These are phyloP conservation scores for Caenorhabditis drosophilae DNA, from an alignment of 2,888 invertebrate species.

Conservation along the genomic window DNA sequence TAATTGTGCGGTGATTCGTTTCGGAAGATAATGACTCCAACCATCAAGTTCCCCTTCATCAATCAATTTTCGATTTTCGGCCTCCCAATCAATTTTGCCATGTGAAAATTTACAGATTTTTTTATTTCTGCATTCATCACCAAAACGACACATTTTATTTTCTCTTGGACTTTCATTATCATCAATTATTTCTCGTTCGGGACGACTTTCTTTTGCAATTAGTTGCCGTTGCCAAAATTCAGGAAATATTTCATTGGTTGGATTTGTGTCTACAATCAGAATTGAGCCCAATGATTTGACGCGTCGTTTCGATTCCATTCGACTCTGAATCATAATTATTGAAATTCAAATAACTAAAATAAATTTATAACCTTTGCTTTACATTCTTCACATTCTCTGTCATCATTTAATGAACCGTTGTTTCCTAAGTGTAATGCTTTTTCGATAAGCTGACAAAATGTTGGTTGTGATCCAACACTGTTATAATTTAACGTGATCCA, in stretches of 20 bases:
- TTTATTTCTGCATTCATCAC: conserved; percentile 16
- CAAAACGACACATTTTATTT: conserved; percentile 26
- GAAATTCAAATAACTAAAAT: not conserved
- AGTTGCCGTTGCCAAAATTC: conserved; percentile 43
- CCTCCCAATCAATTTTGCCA: conserved; percentile 39
- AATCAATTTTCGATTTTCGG: conserved; percentile 35
- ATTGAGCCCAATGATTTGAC: conserved; percentile 35
- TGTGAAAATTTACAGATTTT: conserved; percentile 46
- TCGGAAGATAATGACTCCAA: conserved; percentile 35
- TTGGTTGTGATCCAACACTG: conserved; percentile 5
- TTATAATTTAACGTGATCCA: conserved; percentile 14
- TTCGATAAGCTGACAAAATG: conserved; percentile 46
- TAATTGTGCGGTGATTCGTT: conserved; percentile 16
- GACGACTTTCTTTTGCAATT: conserved; percentile 11
- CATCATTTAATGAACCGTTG: conserved; percentile 3
- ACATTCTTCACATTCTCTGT: conserved; percentile 33
- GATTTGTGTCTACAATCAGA: conserved; percentile 43
- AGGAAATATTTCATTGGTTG: conserved; percentile 11
- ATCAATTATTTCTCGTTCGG: not conserved
- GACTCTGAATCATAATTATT: conserved; percentile 10
- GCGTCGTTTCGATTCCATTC: conserved; percentile 40
- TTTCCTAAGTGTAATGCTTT: conserved; percentile 39
- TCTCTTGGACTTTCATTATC: conserved; percentile 13
- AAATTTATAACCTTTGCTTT: not conserved
- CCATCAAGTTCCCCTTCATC: conserved; percentile 29